These are phyloP conservation scores for Tribolium freemani DNA, from an alignment of 2,888 invertebrate species.

Conservation along the genomic window DNA sequence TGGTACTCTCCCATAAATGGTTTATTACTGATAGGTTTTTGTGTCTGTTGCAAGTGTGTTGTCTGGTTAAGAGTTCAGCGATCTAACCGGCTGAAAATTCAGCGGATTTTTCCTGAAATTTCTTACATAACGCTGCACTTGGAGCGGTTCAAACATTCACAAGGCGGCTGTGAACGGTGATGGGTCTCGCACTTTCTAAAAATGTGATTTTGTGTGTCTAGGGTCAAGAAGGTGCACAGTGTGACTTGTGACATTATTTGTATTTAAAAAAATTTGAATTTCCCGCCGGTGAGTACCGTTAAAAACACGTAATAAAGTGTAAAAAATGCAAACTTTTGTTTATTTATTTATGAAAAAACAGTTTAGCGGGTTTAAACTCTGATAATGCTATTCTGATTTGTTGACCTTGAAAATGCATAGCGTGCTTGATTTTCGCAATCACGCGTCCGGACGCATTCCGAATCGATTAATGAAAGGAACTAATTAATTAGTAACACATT, in stretches of 20 bases:
- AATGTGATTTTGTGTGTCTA: background rate
- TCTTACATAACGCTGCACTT: slow-evolving; percentile 69
- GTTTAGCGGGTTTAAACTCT: too few relatives aligned
- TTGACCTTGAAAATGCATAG: too few relatives aligned
- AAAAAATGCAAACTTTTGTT: too few relatives aligned
- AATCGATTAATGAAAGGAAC: background rate
- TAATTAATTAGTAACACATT: background rate
- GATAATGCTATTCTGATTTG: too few relatives aligned
- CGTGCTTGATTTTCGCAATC: too few relatives aligned
- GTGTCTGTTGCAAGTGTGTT: slow-evolving; percentile 4
- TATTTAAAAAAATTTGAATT: background rate
- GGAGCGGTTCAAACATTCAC: slow-evolving; percentile 50
- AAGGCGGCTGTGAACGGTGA: slow-evolving; percentile 15
- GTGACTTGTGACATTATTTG: background rate
- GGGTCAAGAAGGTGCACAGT: background rate
- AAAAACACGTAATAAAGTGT: too few relatives aligned
- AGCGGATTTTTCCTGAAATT: background rate
- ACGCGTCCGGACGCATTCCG: too few relatives aligned
- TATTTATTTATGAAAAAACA: too few relatives aligned
- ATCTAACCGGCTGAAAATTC: slow-evolving; percentile 12
- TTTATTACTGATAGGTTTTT: background rate
- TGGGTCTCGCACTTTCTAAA: background rate
- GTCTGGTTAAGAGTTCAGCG: slow-evolving; percentile 34
- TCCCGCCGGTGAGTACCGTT: background rate
- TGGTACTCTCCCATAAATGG: background rate